Conservation (phyloP, 1,140 invertebrate genomes). For the Hyles euphorbiae region DNA sequence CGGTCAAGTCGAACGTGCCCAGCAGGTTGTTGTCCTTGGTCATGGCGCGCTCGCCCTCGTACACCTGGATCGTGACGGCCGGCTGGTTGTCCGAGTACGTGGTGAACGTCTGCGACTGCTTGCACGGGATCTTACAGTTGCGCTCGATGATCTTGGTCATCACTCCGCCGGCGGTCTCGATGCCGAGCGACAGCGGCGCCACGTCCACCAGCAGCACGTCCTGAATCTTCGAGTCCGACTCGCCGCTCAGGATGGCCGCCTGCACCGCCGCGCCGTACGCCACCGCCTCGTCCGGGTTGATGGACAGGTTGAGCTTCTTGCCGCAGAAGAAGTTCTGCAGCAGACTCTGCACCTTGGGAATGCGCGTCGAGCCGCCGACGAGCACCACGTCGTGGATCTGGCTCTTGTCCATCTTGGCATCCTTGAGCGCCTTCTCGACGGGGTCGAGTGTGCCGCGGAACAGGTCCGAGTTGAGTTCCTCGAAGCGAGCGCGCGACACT, state of each 20-base stretch:
- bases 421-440: constrained; percentile 79
- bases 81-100: constrained; percentile 84
- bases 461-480: constrained; percentile 72
- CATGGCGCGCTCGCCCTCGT: constrained; percentile 84
- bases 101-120: constrained; percentile 79
- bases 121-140: constrained; percentile 78
- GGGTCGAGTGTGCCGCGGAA: constrained; percentile 75
- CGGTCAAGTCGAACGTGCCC: constrained; percentile 86
- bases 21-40: constrained; percentile 87
- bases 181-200: constrained; percentile 76
- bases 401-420: constrained; percentile 82
- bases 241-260: constrained; percentile 69
- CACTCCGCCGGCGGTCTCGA: constrained; percentile 77
- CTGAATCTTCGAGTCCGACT: constrained; percentile 75
- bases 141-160: constrained; percentile 81
- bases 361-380: constrained; percentile 83
- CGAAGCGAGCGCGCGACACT: constrained; percentile 66
- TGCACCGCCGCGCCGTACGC: constrained; percentile 74
- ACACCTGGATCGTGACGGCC: constrained; percentile 80
- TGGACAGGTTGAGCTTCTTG: constrained; percentile 74
- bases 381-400: constrained; percentile 82
- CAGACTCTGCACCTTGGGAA: constrained; percentile 74
- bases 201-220: constrained; percentile 76
- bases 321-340: constrained; percentile 72
- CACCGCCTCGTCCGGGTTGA: constrained; percentile 74